Evolutionary conservation across 2,888 invertebrate genomes (phyloP).

Genomic region (Balanococcus diminutus): DNA sequence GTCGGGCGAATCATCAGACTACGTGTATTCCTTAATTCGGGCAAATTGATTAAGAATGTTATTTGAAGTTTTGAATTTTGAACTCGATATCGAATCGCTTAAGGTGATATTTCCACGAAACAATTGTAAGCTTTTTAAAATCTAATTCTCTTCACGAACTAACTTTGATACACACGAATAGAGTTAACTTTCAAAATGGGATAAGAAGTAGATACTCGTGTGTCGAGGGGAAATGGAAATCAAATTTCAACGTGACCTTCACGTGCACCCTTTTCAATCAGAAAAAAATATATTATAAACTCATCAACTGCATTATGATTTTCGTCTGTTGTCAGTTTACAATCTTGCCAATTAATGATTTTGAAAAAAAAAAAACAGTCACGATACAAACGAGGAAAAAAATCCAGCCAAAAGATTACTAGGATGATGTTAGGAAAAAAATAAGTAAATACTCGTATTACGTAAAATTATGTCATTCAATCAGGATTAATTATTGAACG

Average conservation of each 20-base stretch:
- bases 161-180: neutral
- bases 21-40: neutral
- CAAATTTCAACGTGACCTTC: neutral
- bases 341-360: slow-evolving; percentile 2
- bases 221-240: neutral
- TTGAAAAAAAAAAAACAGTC: neutral
- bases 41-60: neutral
- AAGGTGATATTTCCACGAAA: neutral
- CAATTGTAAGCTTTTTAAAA: neutral
- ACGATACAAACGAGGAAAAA: neutral
- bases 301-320: neutral
- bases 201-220: neutral
- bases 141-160: neutral
- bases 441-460: neutral
- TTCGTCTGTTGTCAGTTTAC: neutral
- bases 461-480: neutral
- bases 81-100: neutral
- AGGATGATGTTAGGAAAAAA: neutral
- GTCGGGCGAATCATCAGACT: neutral
- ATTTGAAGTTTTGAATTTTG: neutral
- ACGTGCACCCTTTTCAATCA: neutral
- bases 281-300: neutral
- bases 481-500: neutral
- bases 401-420: neutral
- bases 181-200: too few relatives aligned